phyloP scores from a whole-genome alignment of 2,113 vertebrate species.

The Anolis carolinensis region DNA sequence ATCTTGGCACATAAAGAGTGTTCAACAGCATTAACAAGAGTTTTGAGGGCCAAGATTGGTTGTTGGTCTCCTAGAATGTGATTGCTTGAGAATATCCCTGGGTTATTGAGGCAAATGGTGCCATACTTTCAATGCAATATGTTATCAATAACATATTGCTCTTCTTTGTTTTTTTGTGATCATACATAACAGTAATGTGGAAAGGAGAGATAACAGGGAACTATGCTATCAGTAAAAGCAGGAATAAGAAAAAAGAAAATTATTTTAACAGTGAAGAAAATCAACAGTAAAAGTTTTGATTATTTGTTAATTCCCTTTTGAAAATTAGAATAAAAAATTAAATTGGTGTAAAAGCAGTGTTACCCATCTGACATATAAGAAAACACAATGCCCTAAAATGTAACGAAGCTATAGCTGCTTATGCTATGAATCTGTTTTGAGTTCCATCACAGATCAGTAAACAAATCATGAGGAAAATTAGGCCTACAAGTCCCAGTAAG shows the following conservation, averaged over 20 bases:
- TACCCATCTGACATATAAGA: constrained; percentile 20
- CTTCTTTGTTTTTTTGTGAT: not conserved
- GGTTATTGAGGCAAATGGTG: not conserved
- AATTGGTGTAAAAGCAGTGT: constrained; percentile 30
- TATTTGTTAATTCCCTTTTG: constrained; percentile 56
- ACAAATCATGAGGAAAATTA: constrained; percentile 6
- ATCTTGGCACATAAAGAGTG: not conserved
- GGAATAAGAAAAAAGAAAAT: constrained; percentile 5
- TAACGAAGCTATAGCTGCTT: constrained; percentile 1
- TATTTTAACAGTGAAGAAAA: constrained; percentile 19
- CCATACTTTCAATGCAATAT: not conserved
- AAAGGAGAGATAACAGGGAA: not conserved
- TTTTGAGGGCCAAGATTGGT: not conserved
- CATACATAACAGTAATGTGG: not conserved
- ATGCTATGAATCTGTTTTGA: not conserved
- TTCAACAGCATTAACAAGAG: not conserved
- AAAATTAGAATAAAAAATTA: constrained; percentile 53
- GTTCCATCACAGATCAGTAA: constrained; percentile 8
- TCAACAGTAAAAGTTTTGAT: constrained; percentile 42
- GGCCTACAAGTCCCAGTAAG: not conserved
- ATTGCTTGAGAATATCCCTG: not conserved
- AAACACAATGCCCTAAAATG: constrained; percentile 15
- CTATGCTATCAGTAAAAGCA: not conserved
- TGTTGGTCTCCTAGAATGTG: not conserved
- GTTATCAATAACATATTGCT: not conserved